phyloP scores from a whole-genome alignment of 2,797 vertebrate species.

The Amniataba percoides region DNA sequence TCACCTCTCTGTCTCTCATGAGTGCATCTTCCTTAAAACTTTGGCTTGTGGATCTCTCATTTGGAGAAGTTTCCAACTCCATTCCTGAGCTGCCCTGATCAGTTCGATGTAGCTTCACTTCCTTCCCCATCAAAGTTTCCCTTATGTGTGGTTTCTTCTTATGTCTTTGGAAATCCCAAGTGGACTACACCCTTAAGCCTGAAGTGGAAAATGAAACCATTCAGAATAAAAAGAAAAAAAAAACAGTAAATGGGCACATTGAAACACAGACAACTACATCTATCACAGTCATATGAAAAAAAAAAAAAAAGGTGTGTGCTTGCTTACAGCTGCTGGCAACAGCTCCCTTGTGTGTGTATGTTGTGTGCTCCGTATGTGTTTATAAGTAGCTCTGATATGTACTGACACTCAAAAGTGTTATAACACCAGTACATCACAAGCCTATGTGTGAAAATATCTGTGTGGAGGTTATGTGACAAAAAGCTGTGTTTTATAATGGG shows the following conservation, averaged over 20 bases:
- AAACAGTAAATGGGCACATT: not conserved
- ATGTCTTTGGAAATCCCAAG: not conserved
- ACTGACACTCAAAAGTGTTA: not conserved
- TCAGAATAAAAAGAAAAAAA: not conserved
- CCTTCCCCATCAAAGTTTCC: not conserved
- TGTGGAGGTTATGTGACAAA: conserved; percentile 11
- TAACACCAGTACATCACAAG: conserved; percentile 29
- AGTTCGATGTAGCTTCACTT: conserved; percentile 32
- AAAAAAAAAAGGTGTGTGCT: not conserved
- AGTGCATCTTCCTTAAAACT: conserved; percentile 10
- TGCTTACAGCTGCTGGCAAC: not conserved
- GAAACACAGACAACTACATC: not conserved
- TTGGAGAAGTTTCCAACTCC: conserved; percentile 44
- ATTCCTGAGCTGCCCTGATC: conserved; percentile 39
- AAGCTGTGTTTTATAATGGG: not conserved
- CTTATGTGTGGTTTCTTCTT: not conserved
- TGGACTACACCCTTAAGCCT: not conserved
- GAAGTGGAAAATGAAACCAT: not conserved
- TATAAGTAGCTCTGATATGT: not conserved
- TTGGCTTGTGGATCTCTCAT: conserved; percentile 5
- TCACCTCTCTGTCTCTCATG: not conserved
- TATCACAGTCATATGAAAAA: not conserved
- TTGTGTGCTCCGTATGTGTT: not conserved
- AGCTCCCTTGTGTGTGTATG: not conserved
- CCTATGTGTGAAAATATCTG: conserved; percentile 10